A percentile compares a stretch with the other conserved stretches of the same genome.
Conservation (phyloP, 2,888 invertebrate genomes). For the Yponomeuta sedellus region DNA sequence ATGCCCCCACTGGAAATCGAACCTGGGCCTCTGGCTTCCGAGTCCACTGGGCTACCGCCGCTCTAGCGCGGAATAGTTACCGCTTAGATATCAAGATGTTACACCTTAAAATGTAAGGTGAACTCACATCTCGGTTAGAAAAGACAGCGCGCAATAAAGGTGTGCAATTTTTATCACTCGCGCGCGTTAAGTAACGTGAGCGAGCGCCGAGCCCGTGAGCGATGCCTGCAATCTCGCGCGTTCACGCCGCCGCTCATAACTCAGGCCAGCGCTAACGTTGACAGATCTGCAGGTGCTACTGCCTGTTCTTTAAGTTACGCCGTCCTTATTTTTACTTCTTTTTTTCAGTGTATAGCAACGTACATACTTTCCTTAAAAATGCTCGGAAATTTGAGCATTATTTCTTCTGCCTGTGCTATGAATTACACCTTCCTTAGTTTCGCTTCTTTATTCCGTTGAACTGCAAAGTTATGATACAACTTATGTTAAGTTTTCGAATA, state of each 20-base stretch:
- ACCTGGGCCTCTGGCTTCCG: too few species aligned
- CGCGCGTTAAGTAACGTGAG: not conserved
- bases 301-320: not conserved
- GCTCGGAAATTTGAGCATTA: not conserved
- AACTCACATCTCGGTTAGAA: not conserved
- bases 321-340: too few species aligned
- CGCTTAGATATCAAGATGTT: not conserved
- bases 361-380: too few species aligned
- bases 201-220: not conserved
- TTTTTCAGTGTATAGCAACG: too few species aligned
- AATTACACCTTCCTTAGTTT: too few species aligned
- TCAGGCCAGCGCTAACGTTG: not conserved
- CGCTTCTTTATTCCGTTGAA: too few species aligned
- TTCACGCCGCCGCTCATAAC: not conserved
- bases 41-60: too few species aligned
- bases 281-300: not conserved
- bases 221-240: not conserved
- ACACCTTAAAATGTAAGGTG: not conserved
- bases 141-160: not conserved
- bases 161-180: slow-evolving; percentile 1
- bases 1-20: too few species aligned
- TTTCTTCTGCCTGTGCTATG: too few species aligned
- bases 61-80: too few species aligned
- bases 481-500: too few species aligned
- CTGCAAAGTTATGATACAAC: too few species aligned